phyloP scores from a whole-genome alignment of 2,888 invertebrate genomes.

The Caenorhabditis zanzibari region DNA sequence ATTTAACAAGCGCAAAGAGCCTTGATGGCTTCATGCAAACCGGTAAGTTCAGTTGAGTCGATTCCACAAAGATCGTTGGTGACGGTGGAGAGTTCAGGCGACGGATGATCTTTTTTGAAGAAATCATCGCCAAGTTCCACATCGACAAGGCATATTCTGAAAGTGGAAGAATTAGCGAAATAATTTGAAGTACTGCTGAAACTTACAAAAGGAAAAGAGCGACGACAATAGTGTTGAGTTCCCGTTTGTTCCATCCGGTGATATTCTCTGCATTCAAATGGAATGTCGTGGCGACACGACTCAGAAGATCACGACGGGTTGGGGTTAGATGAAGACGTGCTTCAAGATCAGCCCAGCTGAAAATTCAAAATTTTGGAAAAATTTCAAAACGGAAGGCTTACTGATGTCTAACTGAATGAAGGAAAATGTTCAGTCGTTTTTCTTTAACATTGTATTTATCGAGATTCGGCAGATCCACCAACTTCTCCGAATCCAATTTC shows the following conservation, averaged over 20 bases:
- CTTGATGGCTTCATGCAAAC: constrained; percentile 20
- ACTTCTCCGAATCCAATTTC: constrained; percentile 25
- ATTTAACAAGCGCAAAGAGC: background rate
- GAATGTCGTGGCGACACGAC: constrained; percentile 61
- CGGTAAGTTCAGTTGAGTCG: constrained; percentile 22
- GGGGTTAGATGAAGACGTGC: constrained; percentile 52
- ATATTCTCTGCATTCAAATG: constrained; percentile 66
- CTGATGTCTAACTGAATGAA: constrained; percentile 64
- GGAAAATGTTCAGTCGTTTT: constrained; percentile 64
- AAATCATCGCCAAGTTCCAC: constrained; percentile 63
- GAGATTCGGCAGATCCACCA: constrained; percentile 62
- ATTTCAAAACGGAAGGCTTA: constrained; percentile 32
- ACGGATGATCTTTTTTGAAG: constrained; percentile 47
- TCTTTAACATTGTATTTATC: constrained; percentile 67
- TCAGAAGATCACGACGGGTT: constrained; percentile 58
- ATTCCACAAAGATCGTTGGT: constrained; percentile 34
- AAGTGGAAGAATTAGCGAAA: background rate
- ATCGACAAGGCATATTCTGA: constrained; percentile 61
- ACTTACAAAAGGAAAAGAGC: constrained; percentile 53
- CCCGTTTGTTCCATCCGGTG: constrained; percentile 60
- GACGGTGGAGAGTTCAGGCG: constrained; percentile 32
- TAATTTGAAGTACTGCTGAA: background rate
- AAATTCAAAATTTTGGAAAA: background rate
- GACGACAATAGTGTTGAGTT: constrained; percentile 37
- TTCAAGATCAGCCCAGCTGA: constrained; percentile 68